Evolutionary conservation across 2,888 invertebrate species (phyloP).

Genomic region (Temnothorax rugatulus): DNA sequence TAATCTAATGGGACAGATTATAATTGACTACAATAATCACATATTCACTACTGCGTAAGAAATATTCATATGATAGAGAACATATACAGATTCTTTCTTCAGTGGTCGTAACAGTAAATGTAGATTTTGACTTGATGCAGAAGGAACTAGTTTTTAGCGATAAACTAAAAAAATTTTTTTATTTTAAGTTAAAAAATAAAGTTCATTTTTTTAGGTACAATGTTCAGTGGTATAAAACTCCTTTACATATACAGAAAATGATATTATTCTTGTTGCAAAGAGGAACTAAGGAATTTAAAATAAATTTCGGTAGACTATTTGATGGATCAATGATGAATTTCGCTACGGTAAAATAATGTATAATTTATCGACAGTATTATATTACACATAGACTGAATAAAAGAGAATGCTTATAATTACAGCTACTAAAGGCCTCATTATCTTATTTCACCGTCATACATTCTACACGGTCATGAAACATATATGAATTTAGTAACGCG

Average conservation of each 20-base stretch:
- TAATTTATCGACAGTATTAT: not conserved
- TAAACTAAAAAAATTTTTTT: not conserved
- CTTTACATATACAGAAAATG: constrained; percentile 5
- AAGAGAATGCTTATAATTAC: not conserved
- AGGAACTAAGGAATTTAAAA: not conserved
- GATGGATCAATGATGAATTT: not conserved
- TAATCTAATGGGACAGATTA: not conserved
- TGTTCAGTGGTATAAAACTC: constrained; percentile 1
- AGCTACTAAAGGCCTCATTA: not conserved
- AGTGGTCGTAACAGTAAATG: not conserved
- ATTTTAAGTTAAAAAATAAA: not conserved
- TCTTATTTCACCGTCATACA: constrained; percentile 30
- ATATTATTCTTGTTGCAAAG: constrained; percentile 19
- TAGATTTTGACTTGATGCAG: not conserved
- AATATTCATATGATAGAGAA: not conserved
- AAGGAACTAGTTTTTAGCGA: not conserved
- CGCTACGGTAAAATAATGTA: not conserved
- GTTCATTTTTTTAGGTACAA: not conserved
- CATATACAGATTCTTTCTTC: not conserved
- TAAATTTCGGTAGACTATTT: not conserved
- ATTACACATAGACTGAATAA: not conserved
- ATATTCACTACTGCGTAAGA: constrained; percentile 1
- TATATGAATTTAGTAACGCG: not conserved
- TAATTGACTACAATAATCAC: not conserved
- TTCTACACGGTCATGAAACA: not conserved